Evolutionary conservation across 2,888 invertebrate genomes (phyloP), one percentile per base, ranked within the genome.

Genomic region (Onchidella celtica): DNA sequence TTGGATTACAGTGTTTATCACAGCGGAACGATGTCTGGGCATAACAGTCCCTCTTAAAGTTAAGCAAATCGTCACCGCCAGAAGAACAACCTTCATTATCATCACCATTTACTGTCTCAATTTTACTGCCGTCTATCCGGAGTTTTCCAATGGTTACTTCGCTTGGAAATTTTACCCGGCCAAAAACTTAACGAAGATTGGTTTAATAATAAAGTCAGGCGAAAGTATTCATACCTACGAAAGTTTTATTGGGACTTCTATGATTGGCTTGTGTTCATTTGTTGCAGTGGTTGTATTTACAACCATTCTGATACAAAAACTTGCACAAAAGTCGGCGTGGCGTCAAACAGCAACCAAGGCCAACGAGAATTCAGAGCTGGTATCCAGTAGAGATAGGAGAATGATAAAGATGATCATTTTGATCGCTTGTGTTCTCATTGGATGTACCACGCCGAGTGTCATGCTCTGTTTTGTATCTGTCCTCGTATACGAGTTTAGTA

Each of bases 1-100:
- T 21, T 69, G 24, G 27, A 69, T 69, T 1, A 75, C 75, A 4
- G n/a, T 75, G 9, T 75, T 59, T 29, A 40, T 75, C 14, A 61
- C 75, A 21, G 75, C 61, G 24, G 75, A 75, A 38, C n/a, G 75
- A 63, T 63, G 63, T 38, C 38, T 75, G 14, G 61, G 75, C 27
- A 61, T 75, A 4, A 63, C 61, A n/a, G 11, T 61, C 6, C 69
- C 69, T 1, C 69, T 69, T 2, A 69, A 69, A 47, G 69, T 69
- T 0, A 69, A 69, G 21, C 40, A 47, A 27, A 69, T 69, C 47
- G 32, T 69, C 1, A 69, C 69, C 1, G 29, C 47, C 9, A 24
- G 17, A 11, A 47, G 47, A 69, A 69, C 69, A 11, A 69, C 40
- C 27, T 9, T 1, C 4, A 47, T 69, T 21, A 21, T 69, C 1